Conservation (phyloP, 1,140 invertebrate species). For the Drosophila novamexicana region DNA sequence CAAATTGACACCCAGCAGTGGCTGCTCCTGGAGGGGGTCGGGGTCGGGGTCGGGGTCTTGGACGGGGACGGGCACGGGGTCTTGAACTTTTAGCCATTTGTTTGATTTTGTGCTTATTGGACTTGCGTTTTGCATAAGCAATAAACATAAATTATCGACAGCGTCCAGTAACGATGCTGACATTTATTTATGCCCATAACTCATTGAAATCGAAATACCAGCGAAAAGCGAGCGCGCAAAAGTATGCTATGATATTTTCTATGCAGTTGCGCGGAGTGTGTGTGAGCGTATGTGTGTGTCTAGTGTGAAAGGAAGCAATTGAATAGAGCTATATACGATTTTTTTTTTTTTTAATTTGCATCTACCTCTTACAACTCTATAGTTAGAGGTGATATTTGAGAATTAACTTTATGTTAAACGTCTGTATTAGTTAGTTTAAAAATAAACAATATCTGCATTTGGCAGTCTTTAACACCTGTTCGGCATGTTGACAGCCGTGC, state of each 20-base stretch:
- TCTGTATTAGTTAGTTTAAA: too few species aligned
- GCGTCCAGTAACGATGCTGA: slow-evolving; percentile 48
- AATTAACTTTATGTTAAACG: too few species aligned
- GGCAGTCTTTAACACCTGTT: not conserved
- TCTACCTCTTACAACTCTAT: too few species aligned
- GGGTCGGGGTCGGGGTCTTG: not conserved
- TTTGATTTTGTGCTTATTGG: slow-evolving; percentile 80
- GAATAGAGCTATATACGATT: too few species aligned
- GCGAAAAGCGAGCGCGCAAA: not conserved
- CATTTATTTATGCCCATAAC: slow-evolving; percentile 73
- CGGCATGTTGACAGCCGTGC: not conserved
- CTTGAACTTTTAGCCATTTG: slow-evolving; percentile 74
- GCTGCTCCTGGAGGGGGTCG: not conserved
- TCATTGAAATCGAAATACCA: slow-evolving; percentile 46
- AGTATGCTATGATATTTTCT: slow-evolving; percentile 29
- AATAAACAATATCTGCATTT: not conserved
- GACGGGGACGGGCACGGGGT: not conserved
- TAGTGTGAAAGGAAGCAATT: too few species aligned
- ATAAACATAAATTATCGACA: slow-evolving; percentile 77
- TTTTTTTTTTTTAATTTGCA: too few species aligned
- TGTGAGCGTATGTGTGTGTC: not conserved
- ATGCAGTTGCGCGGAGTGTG: slow-evolving; percentile 15
- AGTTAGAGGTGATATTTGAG: too few species aligned
- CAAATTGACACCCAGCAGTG: slow-evolving; percentile 37
- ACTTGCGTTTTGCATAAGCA: slow-evolving; percentile 77